A percentile compares a stretch with the other conserved stretches of the same genome.
phyloP scores from a whole-genome alignment of 1,140 invertebrate species.

The Diprion similis region DNA sequence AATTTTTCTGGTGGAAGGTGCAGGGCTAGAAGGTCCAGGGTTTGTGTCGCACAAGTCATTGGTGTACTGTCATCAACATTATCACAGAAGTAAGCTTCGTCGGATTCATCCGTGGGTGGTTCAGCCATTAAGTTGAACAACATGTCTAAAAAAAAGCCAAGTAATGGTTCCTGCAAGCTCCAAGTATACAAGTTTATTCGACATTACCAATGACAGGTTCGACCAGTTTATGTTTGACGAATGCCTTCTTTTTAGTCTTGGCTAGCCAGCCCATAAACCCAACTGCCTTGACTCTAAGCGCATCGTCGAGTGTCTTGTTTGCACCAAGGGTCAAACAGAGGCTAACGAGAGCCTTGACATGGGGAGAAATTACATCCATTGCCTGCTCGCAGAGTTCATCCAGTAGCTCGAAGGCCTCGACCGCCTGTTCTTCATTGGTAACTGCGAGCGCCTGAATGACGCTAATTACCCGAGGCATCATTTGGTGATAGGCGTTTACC shows the following conservation, averaged over 20 bases:
- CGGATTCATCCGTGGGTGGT: conserved; percentile 65
- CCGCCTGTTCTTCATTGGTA: conserved; percentile 67
- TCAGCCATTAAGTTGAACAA: conserved; percentile 74
- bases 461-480: conserved; percentile 70
- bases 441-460: conserved; percentile 65
- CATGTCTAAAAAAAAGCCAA: conserved; percentile 51
- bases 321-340: conserved; percentile 71
- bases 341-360: conserved; percentile 70
- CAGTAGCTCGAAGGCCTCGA: conserved; percentile 74
- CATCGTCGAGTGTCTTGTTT: conserved; percentile 64
- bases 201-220: conserved; percentile 69
- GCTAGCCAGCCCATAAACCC: conserved; percentile 71
- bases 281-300: conserved; percentile 72
- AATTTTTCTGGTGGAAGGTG: conserved; percentile 81
- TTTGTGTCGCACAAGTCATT: conserved; percentile 73
- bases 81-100: conserved; percentile 69
- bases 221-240: conserved; percentile 77
- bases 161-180: neutral
- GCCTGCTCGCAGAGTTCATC: conserved; percentile 76
- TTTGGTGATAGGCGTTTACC: conserved; percentile 67
- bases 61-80: conserved; percentile 69
- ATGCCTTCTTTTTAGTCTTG: conserved; percentile 74
- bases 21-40: conserved; percentile 78
- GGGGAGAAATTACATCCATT: conserved; percentile 68
- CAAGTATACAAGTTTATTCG: neutral